phyloP scores from a whole-genome alignment of 2,797 vertebrate genomes.

The Anomalospiza imberbis region DNA sequence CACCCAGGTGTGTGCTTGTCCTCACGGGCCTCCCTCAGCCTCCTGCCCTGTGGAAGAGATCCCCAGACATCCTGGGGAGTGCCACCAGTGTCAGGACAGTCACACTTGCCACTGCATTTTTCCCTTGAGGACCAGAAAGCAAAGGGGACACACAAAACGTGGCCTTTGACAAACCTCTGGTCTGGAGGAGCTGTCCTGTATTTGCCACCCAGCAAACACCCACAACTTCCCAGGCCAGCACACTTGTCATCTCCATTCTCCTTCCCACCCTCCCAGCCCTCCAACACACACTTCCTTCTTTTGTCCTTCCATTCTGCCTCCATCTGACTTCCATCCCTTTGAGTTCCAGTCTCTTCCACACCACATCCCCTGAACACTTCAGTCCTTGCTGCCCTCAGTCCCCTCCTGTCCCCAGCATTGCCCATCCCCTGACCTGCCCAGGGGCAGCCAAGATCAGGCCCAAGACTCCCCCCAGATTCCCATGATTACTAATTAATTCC shows the following conservation, averaged over 20 bases:
- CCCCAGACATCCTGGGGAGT: neutral
- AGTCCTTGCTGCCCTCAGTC: neutral
- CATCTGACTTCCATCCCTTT: neutral
- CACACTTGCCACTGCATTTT: neutral
- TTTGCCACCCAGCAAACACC: neutral
- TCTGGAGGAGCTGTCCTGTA: neutral
- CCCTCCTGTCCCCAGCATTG: neutral
- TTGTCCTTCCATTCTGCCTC: neutral
- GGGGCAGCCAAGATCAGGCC: neutral
- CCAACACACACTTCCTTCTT: neutral
- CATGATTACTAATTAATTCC: neutral
- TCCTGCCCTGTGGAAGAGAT: neutral
- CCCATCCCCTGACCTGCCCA: neutral
- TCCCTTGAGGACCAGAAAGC: neutral
- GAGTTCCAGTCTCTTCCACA: neutral
- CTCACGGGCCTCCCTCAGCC: neutral
- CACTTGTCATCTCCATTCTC: neutral
- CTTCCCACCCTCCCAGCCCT: neutral
- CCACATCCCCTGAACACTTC: neutral
- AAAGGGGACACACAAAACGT: accelerated
- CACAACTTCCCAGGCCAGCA: accelerated
- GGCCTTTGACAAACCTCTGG: neutral
- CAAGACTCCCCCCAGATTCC: neutral
- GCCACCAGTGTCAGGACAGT: neutral
- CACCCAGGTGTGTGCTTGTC: too few relatives aligned